phyloP scores from a whole-genome alignment of 2,113 vertebrate genomes.

The Sander vitreus region DNA sequence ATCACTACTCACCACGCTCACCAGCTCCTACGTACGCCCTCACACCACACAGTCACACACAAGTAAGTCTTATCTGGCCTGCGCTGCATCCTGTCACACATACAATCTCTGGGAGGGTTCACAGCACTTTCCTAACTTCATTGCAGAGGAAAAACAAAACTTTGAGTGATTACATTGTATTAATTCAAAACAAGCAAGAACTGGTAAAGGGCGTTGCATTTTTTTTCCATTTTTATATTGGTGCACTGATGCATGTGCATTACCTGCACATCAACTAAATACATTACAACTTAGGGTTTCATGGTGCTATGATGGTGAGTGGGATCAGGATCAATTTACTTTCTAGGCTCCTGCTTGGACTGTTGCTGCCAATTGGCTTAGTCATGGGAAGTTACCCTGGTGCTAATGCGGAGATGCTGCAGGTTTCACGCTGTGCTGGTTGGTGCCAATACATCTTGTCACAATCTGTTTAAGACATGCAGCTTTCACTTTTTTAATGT shows the following conservation, averaged over 20 bases:
- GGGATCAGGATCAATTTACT: constrained; percentile 8
- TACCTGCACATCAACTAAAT: neutral
- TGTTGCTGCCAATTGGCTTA: constrained; percentile 16
- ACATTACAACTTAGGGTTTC: neutral
- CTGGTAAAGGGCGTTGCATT: neutral
- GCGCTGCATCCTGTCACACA: constrained; percentile 17
- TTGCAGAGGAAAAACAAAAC: neutral
- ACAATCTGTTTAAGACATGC: neutral
- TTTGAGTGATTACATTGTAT: neutral
- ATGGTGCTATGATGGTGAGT: neutral
- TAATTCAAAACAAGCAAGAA: neutral
- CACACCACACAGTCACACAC: neutral
- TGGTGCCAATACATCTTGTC: neutral
- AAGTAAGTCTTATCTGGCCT: neutral
- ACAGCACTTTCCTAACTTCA: neutral
- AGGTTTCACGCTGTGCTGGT: neutral
- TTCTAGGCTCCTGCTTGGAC: constrained; percentile 9
- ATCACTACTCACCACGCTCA: constrained; percentile 1
- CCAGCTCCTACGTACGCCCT: neutral
- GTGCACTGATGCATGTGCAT: neutral
- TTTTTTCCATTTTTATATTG: neutral
- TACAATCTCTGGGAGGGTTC: constrained; percentile 4
- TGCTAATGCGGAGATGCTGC: neutral
- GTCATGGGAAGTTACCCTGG: constrained; percentile 12
- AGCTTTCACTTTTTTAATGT: neutral